Evolutionary conservation across 2,888 invertebrate genomes (phyloP).

Genomic region (Sialis lutaria): DNA sequence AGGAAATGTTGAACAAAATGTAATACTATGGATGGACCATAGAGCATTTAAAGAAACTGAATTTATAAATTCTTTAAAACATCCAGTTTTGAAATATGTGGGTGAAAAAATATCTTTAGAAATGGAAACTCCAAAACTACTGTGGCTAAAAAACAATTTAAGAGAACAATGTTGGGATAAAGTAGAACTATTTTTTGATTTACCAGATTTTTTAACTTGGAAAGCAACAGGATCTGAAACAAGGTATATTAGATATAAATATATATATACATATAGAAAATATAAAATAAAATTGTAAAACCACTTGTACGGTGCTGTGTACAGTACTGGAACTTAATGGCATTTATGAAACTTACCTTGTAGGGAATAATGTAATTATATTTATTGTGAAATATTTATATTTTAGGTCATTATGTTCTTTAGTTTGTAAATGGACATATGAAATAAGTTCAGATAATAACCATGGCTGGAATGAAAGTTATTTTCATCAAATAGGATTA

Average conservation of each 20-base stretch:
- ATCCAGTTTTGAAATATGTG: slow-evolving; percentile 64
- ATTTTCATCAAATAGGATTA: slow-evolving; percentile 54
- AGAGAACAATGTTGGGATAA: slow-evolving; percentile 44
- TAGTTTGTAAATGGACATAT: slow-evolving; percentile 91
- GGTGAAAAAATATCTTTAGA: slow-evolving; percentile 90
- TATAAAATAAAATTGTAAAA: no score
- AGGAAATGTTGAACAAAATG: slow-evolving; percentile 56
- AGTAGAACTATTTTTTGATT: slow-evolving; percentile 66
- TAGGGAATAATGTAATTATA: neutral
- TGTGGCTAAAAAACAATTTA: slow-evolving; percentile 76
- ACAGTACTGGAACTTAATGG: neutral
- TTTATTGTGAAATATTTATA: neutral
- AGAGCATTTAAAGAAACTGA: slow-evolving; percentile 65
- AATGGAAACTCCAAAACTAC: slow-evolving; percentile 88
- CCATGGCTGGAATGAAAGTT: slow-evolving; percentile 54
- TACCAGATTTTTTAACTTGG: slow-evolving; percentile 90
- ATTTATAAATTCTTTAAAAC: slow-evolving; percentile 56
- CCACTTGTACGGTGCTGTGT: neutral
- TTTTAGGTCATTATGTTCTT: slow-evolving; percentile 70
- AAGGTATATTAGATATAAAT: no score
- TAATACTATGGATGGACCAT: slow-evolving; percentile 90
- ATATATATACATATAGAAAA: no score
- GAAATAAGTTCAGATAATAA: slow-evolving; percentile 41
- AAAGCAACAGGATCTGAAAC: slow-evolving; percentile 62
- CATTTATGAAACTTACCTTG: neutral